phyloP scores from a whole-genome alignment of 2,797 vertebrate species.

The Pseudomugil tenellus region DNA sequence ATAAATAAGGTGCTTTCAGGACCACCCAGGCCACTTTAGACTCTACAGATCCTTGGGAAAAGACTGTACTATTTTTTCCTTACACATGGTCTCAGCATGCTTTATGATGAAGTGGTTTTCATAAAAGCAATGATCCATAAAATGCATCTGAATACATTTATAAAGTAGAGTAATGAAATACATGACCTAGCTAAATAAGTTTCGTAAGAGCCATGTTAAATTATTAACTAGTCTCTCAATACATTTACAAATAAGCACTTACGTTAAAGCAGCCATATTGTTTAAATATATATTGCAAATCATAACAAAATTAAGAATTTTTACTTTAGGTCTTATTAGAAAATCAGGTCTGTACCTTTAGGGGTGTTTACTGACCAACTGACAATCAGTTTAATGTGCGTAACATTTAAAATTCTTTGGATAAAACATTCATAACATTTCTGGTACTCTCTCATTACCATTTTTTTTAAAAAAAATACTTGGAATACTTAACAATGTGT shows the following conservation, averaged over 20 bases:
- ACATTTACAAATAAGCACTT: conserved; percentile 37
- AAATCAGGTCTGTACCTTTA: background rate
- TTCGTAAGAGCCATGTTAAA: conserved; percentile 48
- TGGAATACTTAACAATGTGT: background rate
- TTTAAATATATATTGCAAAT: conserved; percentile 10
- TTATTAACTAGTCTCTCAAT: conserved; percentile 39
- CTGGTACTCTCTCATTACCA: conserved; percentile 5
- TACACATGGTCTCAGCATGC: conserved; percentile 10
- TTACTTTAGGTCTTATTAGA: background rate
- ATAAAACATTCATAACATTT: background rate
- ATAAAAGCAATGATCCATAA: conserved; percentile 55
- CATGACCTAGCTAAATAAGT: conserved; percentile 48
- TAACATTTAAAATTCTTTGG: conserved; percentile 4
- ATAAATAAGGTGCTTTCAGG: conserved; percentile 12
- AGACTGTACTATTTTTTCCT: background rate
- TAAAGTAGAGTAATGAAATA: conserved; percentile 58
- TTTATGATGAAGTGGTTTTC: conserved; percentile 43
- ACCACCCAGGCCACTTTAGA: conserved; percentile 13
- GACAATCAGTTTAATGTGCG: background rate
- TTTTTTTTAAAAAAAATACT: conserved; percentile 12
- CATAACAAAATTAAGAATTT: background rate
- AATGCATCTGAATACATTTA: conserved; percentile 55
- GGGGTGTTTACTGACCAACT: no score
- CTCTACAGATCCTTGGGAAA: conserved; percentile 9
- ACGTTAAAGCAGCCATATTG: conserved; percentile 13